phyloP scores from a whole-genome alignment of 2,888 invertebrate species.

The Thecophora atra region DNA sequence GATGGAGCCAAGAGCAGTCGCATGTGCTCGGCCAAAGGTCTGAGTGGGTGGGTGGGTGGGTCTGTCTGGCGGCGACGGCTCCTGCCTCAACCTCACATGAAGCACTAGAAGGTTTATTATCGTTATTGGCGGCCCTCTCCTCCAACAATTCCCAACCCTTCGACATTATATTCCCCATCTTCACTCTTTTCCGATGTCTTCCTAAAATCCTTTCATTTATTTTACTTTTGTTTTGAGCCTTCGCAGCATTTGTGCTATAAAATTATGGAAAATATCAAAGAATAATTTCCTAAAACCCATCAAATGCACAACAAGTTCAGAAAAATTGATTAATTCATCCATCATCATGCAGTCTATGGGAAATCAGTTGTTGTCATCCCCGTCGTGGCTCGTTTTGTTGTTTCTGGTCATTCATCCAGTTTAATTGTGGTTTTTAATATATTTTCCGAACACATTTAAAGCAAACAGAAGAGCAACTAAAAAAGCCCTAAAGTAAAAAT shows the following conservation, averaged over 20 bases:
- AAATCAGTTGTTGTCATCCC: background rate
- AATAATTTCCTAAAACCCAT: too few relatives aligned
- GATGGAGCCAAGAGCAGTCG: background rate
- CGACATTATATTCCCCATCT: too few relatives aligned
- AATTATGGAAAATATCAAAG: too few relatives aligned
- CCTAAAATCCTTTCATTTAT: too few relatives aligned
- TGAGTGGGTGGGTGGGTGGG: background rate
- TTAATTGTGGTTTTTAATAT: conserved; percentile 59
- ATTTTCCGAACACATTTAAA: conserved; percentile 36
- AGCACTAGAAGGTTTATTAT: background rate
- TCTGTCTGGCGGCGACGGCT: background rate
- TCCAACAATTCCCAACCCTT: background rate
- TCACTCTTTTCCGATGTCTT: too few relatives aligned
- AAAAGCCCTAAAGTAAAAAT: background rate
- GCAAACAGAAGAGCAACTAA: background rate
- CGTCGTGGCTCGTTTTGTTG: background rate
- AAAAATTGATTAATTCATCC: too few relatives aligned
- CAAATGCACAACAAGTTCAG: too few relatives aligned
- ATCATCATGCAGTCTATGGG: too few relatives aligned
- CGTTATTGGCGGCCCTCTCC: background rate
- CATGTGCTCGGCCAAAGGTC: background rate
- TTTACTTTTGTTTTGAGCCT: background rate
- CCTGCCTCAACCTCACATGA: background rate
- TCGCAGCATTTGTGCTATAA: too few relatives aligned
- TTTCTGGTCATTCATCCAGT: conserved; percentile 33